Base-by-base conservation (phyloP, 2,888 invertebrate species). In the Megaustenia siamemsis region DNA sequence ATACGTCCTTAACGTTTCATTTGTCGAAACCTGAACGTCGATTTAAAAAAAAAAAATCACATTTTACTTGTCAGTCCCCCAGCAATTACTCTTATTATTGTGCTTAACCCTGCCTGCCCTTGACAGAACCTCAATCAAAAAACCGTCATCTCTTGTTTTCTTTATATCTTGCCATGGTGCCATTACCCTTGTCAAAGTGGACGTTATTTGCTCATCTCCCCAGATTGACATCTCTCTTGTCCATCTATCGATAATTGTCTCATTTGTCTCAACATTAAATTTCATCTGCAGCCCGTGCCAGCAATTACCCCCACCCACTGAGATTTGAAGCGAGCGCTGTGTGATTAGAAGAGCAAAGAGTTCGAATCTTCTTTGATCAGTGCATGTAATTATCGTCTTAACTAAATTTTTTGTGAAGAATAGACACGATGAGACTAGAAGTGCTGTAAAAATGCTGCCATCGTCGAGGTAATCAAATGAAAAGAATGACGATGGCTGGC, bases 271-370 rank as follows among this genome's bases (percentile, higher is more conserved):
- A n/a, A n/a, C n/a, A n/a, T n/a, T 15, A 49, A 60, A 28, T 60
- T 24, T 28, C n/a, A n/a, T n/a, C 56, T 56, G 56, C 21, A 56
- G 4, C 21, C 5, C 6, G 21, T 24, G 40, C 12, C 5, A 3
- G 4, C 69, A 40, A 69, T 69, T 69, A 38, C 69, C n/a, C n/a
- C n/a, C 24, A 38, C 69, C 38, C n/a, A 40, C 69, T 69, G 69
- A 4, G 69, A 4, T 24, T 40, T 5, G 24, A 69, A 24, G 24
- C 5, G 21, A 21, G 18, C 69, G 12, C 24, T 24, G 18, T 1
- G 38, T 69, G 69, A 69, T 69, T 69, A 69, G 40, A 40, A 40
- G 38, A 69, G 40, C 10, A 40, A 40, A 18, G 40, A 24, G 18
- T 21, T 40, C 5, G 38, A 12, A 69, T 24, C 21, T 40, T 69